These are phyloP conservation scores for Xylota segnis DNA, from an alignment of 2,888 invertebrate species.

Conservation along the genomic window DNA sequence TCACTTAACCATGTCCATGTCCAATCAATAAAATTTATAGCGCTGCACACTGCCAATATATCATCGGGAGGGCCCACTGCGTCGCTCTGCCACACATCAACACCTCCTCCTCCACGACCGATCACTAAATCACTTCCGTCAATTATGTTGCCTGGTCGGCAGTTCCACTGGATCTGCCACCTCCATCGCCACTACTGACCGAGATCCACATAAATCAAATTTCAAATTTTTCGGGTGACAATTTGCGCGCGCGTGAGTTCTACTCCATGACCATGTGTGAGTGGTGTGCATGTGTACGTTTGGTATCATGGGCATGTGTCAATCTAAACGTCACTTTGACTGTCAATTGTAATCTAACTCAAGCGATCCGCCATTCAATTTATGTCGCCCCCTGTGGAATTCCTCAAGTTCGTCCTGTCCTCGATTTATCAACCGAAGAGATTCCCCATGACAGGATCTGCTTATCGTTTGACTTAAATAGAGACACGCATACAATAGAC, in stretches of 20 bases:
- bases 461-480: conserved; percentile 54
- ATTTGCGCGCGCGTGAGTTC: conserved; percentile 64
- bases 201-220: conserved; percentile 75
- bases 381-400: conserved; percentile 59
- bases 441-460: conserved; percentile 72
- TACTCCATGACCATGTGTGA: background rate
- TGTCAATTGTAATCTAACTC: conserved; percentile 72
- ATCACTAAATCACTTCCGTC: conserved; percentile 77
- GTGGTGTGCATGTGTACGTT: conserved; percentile 2
- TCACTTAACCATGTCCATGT: conserved; percentile 76
- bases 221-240: conserved; percentile 75
- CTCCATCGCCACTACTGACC: conserved; percentile 50
- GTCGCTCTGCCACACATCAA: conserved; percentile 67
- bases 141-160: conserved; percentile 52
- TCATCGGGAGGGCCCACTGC: conserved; percentile 68
- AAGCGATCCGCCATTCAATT: conserved; percentile 60
- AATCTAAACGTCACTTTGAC: conserved; percentile 70
- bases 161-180: conserved; percentile 31
- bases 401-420: conserved; percentile 51
- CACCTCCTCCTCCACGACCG: conserved; percentile 59
- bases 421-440: conserved; percentile 70
- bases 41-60: conserved; percentile 74
- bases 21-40: conserved; percentile 77
- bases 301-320: conserved; percentile 56
- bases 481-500: conserved; percentile 66